phyloP scores from a whole-genome alignment of 2,888 invertebrate species.

The Apeira syringaria region DNA sequence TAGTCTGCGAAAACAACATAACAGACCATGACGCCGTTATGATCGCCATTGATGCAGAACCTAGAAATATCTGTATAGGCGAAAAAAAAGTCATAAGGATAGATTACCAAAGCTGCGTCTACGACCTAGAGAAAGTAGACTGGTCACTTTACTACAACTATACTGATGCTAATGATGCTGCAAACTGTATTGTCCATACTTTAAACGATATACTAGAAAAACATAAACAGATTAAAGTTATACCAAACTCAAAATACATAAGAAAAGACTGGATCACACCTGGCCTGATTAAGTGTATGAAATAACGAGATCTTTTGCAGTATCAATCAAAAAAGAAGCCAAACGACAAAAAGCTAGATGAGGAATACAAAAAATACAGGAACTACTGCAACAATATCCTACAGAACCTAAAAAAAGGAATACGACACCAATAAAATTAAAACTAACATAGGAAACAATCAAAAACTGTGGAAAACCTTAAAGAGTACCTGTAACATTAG shows the following conservation, averaged over 20 bases:
- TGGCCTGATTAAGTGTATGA: constrained; percentile 1
- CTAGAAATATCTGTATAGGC: too few species aligned
- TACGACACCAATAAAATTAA: background rate
- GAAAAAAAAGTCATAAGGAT: too few species aligned
- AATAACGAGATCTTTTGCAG: constrained; percentile 4
- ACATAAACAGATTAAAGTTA: too few species aligned
- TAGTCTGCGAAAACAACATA: background rate
- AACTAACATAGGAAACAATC: constrained; percentile 1
- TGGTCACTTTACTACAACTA: too few species aligned
- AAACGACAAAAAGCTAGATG: background rate
- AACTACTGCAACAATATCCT: constrained; percentile 3
- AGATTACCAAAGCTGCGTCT: too few species aligned
- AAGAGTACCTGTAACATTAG: constrained; percentile 7
- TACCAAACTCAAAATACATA: too few species aligned
- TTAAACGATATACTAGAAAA: too few species aligned
- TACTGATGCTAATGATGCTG: too few species aligned
- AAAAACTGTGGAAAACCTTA: constrained; percentile 8
- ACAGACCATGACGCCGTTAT: too few species aligned
- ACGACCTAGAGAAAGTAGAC: too few species aligned
- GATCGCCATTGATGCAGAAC: too few species aligned
- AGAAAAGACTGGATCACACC: constrained; percentile 4
- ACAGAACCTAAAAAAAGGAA: background rate
- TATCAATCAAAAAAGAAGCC: background rate
- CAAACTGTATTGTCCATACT: too few species aligned
- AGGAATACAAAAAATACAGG: constrained; percentile 8